A percentile compares a stretch with the other conserved stretches of the same genome.
Evolutionary conservation across 2,113 vertebrate species (phyloP).

Genomic region (Hoplias malabaricus): DNA sequence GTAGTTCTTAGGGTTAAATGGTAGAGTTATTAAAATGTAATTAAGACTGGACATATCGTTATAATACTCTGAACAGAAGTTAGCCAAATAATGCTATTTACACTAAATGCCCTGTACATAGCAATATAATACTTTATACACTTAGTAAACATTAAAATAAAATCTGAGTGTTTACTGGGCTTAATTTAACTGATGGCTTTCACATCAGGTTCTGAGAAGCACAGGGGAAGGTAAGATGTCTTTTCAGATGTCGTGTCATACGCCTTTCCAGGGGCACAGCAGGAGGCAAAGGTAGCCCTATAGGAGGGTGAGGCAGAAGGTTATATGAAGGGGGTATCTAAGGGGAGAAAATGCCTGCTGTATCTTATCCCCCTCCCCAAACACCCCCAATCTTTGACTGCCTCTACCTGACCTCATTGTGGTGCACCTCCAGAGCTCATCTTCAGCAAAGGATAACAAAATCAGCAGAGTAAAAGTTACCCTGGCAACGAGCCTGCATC

Average conservation of each 20-base stretch:
- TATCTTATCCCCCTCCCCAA: neutral
- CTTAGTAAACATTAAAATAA: too few relatives aligned
- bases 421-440: slow-evolving; percentile 21
- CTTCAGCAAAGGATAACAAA: slow-evolving; percentile 31
- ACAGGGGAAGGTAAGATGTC: too few relatives aligned
- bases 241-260: neutral
- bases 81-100: too few relatives aligned
- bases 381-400: neutral
- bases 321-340: slow-evolving; percentile 5
- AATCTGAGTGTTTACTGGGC: too few relatives aligned
- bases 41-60: too few relatives aligned
- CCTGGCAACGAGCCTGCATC: slow-evolving; percentile 60
- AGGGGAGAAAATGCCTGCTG: neutral
- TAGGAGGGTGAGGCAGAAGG: neutral
- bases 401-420: slow-evolving; percentile 13
- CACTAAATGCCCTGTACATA: too few relatives aligned
- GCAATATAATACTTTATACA: too few relatives aligned
- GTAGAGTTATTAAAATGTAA: too few relatives aligned
- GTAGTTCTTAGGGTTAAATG: too few relatives aligned
- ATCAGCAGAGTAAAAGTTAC: slow-evolving; percentile 55
- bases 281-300: neutral
- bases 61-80: too few relatives aligned
- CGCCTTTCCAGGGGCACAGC: neutral
- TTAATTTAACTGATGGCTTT: too few relatives aligned
- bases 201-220: too few relatives aligned